Evolutionary conservation across 2,797 vertebrate species (phyloP), one percentile per base, ranked within the genome.

Genomic region (Callimico goeldii): DNA sequence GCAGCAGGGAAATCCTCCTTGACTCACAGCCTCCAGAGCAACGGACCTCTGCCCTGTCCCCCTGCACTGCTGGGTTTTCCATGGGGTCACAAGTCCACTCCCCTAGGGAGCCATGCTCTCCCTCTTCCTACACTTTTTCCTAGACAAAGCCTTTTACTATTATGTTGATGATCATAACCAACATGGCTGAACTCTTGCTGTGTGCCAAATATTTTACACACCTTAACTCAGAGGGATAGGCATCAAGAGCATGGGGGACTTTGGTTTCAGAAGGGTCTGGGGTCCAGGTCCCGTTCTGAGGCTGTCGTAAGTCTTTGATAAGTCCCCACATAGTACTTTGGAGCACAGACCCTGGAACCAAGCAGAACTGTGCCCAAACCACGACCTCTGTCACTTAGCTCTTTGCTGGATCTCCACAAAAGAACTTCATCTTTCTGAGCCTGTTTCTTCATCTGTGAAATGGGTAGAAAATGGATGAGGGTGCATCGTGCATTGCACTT

Each of bases 81-180:
- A 5, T 13, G 9, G 46, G 48, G 20, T 10, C 2, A 7, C 0
- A 2, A 52, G 20, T n/a, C 22, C 26, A n/a, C 22, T n/a, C 30
- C 84, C 61, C 30, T 46, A 3, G 8, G 1, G 17, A 76, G n/a
- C 20, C 0, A 1, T 13, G 4, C n/a, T 11, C 28, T 43, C 39
- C 41, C 41, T 46, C 0, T 1, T 10, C 41, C n/a, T 15, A 12
- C 0, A 1, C 48, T 11, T 22, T 11, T 72, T 41, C 41, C 39
- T 70, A 5, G 41, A 22, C 2, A 43, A 92, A 10, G 2, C 10
- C n/a, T 20, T 9, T 17, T 5, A 5, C 28, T 30, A 0, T 24
- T 22, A n/a, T 55, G 12, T 17, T 30, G 41, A 58, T 15, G 11
- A 20, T 48, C 46, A 36, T 48, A 58, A 26, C n/a, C 8, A 33